A percentile compares a stretch with the other conserved stretches of the same genome.
These are phyloP conservation scores for Procambarus virginalis DNA, from an alignment of 1,140 invertebrate genomes.

Conservation along the genomic window DNA sequence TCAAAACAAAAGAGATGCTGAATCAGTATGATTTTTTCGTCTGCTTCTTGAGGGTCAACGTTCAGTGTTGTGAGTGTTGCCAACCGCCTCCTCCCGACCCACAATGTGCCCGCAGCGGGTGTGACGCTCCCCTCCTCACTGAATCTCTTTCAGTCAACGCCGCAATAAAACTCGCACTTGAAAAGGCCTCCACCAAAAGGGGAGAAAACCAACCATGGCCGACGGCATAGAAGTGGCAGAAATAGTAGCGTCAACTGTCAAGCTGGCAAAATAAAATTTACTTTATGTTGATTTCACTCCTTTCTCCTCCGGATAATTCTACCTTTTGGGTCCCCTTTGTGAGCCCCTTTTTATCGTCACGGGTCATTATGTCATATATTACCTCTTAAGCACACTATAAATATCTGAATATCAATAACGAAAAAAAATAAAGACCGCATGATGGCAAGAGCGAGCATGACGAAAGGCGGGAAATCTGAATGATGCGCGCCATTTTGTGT, in stretches of 20 bases:
- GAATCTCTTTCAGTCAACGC: conserved; percentile 26
- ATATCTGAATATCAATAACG: conserved; percentile 41
- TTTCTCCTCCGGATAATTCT: conserved; percentile 23
- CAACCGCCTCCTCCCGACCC: not conserved
- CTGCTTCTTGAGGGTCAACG: not conserved
- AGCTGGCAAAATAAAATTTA: conserved; percentile 19
- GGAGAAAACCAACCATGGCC: not conserved
- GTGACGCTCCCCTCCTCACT: not conserved
- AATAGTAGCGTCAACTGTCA: conserved; percentile 47
- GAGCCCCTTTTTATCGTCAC: conserved; percentile 25
- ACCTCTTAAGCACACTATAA: conserved; percentile 22
- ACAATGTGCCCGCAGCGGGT: not conserved
- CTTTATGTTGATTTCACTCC: conserved; percentile 24
- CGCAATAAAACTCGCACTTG: conserved; percentile 37
- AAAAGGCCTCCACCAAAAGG: conserved; percentile 12
- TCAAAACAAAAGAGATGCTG: too few species aligned
- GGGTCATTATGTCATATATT: conserved; percentile 42
- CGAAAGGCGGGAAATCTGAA: conserved; percentile 53
- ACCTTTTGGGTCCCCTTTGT: conserved; percentile 20
- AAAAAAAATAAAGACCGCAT: conserved; percentile 17
- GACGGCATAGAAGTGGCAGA: conserved; percentile 12
- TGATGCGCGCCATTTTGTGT: conserved; percentile 33
- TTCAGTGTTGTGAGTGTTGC: not conserved
- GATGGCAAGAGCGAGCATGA: conserved; percentile 41
- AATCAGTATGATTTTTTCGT: too few species aligned